Evolutionary conservation across 2,113 vertebrate species (phyloP), one percentile per base, ranked within the genome.

Genomic region (Neomonachus schauinslandi): DNA sequence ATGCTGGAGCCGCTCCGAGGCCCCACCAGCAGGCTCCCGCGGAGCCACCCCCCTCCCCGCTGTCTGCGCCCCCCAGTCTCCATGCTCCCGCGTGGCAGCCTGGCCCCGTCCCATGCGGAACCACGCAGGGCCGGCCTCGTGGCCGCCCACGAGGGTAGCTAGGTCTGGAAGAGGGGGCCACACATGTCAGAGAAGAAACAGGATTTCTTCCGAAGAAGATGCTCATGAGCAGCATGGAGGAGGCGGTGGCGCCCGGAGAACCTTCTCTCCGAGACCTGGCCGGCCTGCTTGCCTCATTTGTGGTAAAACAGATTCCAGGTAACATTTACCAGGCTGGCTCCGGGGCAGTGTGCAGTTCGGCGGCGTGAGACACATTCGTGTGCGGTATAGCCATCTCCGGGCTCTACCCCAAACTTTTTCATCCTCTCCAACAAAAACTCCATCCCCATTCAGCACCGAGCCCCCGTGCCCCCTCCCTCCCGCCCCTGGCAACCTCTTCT

Each of bases 311-410:
- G 0, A 6, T 24, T 0, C 1, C 15, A 2, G 10, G 1, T 11
- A 1, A 1, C 1, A 4, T 3, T 1, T 15, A n/a, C 16, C 31
- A 0, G 15, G 12, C 4, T 1, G 1, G 3, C 10, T 3, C 2
- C 0, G 19, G 0, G 28, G 1, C 1, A 5, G 42, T 0, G 4
- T 7, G 46, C 12, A 0, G 0, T 36, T 18, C 12, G 0, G 5
- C 24, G 33, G 33, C 53, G 2, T 4, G 7, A 21, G 28, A 0
- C 1, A 1, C 8, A 1, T 3, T 5, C 5, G 28, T 0, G 0
- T 4, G 26, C 1, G 0, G 12, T 7, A 4, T 0, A 6, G 39
- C 22, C 2, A 0, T 26, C 15, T 0, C 72, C 19, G 4, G 4
- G 33, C 19, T 21, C 1, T 22, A 1, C n/a, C 36, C 16, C 4